These are phyloP conservation scores for Syngnathus acus DNA, from an alignment of 2,797 vertebrate genomes.

Conservation along the genomic window DNA sequence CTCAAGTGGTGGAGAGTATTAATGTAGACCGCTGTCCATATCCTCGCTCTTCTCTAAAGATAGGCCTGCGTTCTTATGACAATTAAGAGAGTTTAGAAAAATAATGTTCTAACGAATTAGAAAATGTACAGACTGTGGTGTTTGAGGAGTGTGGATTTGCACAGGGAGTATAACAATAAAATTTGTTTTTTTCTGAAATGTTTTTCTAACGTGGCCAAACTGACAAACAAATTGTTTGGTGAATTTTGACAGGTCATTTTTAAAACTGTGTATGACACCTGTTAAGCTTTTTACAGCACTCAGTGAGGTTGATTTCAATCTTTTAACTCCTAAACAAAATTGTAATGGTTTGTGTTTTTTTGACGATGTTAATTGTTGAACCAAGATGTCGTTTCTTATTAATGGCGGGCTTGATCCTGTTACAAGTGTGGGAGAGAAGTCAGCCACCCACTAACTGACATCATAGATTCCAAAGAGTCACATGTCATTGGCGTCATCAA, in stretches of 20 bases:
- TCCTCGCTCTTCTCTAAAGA: not conserved
- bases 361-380: too few species aligned
- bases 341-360: too few species aligned
- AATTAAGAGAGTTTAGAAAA: not conserved
- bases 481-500: slow-evolving; percentile 27
- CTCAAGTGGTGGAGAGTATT: slow-evolving; percentile 23
- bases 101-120: not conserved
- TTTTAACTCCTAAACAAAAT: too few species aligned
- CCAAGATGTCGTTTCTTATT: not conserved
- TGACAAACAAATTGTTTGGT: too few species aligned
- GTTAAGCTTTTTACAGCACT: too few species aligned
- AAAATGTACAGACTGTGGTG: not conserved
- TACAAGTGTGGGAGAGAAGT: not conserved
- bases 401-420: not conserved
- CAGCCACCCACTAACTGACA: not conserved
- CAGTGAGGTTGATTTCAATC: too few species aligned
- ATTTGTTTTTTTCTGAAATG: too few species aligned
- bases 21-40: slow-evolving; percentile 20
- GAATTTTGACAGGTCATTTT: too few species aligned
- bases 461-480: slow-evolving; percentile 3
- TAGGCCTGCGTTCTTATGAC: not conserved
- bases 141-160: not conserved
- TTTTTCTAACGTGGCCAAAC: too few species aligned
- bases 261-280: too few species aligned
- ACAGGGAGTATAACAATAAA: too few species aligned